A percentile compares a stretch with the other conserved stretches of the same genome.
phyloP scores from a whole-genome alignment of 2,797 vertebrate species.

The Coluber constrictor region DNA sequence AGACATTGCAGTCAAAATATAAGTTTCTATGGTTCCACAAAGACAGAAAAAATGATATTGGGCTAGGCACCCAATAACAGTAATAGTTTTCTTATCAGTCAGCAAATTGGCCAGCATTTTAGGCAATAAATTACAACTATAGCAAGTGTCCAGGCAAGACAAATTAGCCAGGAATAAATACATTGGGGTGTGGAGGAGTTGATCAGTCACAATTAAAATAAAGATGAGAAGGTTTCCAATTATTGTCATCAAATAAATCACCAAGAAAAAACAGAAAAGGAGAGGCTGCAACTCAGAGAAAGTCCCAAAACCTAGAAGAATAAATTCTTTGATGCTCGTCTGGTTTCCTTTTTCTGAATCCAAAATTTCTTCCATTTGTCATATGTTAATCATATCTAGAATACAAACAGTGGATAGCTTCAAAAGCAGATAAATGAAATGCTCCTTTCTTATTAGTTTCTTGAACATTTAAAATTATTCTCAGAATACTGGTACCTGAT shows the following conservation, averaged over 20 bases:
- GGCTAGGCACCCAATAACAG: not conserved
- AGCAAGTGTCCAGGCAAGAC: not conserved
- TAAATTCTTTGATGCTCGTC: not conserved
- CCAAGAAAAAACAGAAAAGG: not conserved
- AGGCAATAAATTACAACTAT: not conserved
- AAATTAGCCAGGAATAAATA: not conserved
- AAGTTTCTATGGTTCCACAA: not conserved
- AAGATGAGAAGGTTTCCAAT: not conserved
- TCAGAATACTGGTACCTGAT: not conserved
- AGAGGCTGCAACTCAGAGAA: not conserved
- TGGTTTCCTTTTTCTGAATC: not conserved
- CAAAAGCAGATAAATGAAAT: not conserved
- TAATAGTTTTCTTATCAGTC: not conserved
- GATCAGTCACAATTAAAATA: not conserved
- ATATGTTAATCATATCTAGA: not conserved
- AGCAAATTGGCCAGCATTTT: not conserved
- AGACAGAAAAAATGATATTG: not conserved
- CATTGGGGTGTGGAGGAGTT: not conserved
- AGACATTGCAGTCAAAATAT: not conserved
- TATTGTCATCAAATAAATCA: not conserved
- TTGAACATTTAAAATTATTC: not conserved
- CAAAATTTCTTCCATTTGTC: not conserved
- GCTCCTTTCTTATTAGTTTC: not conserved
- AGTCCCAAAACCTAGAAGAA: not conserved
- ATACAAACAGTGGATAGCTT: not conserved